Percentiles rank a stretch among this genome's conserved stretches.
Conservation (phyloP, 2,797 vertebrate species). For the Intellagama lesueurii region DNA sequence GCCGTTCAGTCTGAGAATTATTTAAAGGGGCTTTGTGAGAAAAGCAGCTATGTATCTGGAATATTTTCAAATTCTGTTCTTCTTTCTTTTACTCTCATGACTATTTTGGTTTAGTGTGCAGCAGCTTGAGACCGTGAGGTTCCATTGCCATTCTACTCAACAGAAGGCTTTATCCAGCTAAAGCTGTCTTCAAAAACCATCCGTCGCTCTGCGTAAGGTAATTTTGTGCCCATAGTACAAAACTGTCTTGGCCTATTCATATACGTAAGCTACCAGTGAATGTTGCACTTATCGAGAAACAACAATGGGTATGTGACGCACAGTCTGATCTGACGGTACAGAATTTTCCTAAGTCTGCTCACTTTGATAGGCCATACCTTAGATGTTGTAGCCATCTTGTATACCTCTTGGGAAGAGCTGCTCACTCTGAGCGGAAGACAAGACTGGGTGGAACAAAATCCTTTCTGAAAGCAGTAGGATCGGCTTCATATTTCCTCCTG, state of each 20-base stretch:
- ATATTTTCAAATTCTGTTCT: neutral
- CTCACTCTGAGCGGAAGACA: neutral
- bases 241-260: neutral
- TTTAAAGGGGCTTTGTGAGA: neutral
- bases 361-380: neutral
- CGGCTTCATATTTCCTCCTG: neutral
- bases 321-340: too few relatives aligned
- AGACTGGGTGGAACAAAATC: neutral
- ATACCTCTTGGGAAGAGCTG: neutral
- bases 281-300: too few relatives aligned
- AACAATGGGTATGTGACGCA: too few relatives aligned
- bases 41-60: neutral
- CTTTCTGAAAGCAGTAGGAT: neutral
- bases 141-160: neutral
- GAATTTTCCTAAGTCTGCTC: neutral
- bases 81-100: too few relatives aligned
- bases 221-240: neutral
- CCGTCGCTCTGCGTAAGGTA: neutral
- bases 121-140: too few relatives aligned
- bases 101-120: too few relatives aligned
- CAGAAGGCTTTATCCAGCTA: neutral
- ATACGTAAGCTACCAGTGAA: too few relatives aligned
- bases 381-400: neutral
- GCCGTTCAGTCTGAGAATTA: neutral
- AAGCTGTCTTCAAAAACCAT: neutral